Conservation (phyloP, 2,113 vertebrate genomes). For the Lasiurus borealis region DNA sequence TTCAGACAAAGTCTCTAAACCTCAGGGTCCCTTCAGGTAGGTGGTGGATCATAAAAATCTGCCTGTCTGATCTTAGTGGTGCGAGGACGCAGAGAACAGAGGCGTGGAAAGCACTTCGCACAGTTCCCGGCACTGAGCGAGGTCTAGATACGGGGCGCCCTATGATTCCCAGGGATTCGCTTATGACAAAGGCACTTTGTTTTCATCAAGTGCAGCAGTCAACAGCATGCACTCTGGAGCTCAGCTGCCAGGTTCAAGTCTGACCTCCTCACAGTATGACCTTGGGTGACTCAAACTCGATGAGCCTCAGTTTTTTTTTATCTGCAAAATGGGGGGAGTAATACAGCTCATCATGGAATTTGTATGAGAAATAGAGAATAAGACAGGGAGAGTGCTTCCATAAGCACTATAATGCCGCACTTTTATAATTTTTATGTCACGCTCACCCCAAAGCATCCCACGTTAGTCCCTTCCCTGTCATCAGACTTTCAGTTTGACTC, state of each 20-base stretch:
- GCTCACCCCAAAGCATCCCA: too few relatives aligned
- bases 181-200: too few relatives aligned
- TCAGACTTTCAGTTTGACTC: neutral
- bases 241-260: neutral
- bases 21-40: neutral
- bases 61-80: neutral
- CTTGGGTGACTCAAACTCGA: neutral
- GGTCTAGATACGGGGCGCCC: neutral
- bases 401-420: neutral
- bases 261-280: neutral
- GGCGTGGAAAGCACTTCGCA: neutral
- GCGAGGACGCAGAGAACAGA: neutral
- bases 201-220: neutral
- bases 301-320: neutral
- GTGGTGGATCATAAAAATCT: neutral
- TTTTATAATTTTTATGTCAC: neutral
- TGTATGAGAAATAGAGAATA: neutral
- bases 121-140: rapidly evolving
- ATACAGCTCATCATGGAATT: neutral
- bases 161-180: neutral
- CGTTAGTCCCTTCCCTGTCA: neutral
- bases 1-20: neutral
- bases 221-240: neutral
- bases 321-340: neutral
- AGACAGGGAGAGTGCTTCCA: too few relatives aligned